phyloP scores from a whole-genome alignment of 30 jellyfish, hydroid and myxozoan species.

The Hydractinia symbiolongicarpus region DNA sequence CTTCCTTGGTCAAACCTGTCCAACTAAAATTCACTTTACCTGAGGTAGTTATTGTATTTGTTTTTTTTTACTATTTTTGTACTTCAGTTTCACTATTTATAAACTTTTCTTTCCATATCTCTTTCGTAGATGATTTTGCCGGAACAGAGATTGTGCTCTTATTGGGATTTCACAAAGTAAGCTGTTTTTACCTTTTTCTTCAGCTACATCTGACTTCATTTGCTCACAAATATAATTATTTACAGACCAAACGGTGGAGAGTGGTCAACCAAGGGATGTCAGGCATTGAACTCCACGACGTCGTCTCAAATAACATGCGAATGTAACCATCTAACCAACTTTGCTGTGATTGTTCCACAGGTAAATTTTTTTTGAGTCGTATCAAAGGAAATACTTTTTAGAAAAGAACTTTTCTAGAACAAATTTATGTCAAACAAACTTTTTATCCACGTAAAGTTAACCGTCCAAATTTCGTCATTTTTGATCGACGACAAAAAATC shows the following conservation, averaged over 20 bases:
- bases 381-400: no score
- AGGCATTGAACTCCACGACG: conserved; percentile 1
- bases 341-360: conserved; percentile 59
- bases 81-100: background rate
- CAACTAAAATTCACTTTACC: conserved; percentile 28
- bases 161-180: conserved; percentile 33
- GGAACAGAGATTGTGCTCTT: background rate
- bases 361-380: conserved; percentile 23
- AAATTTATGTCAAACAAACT: no score
- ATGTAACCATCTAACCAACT: conserved; percentile 77
- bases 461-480: no score
- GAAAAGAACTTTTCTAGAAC: no score
- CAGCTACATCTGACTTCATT: background rate
- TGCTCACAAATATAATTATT: background rate
- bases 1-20: conserved; percentile 41
- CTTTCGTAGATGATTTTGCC: background rate
- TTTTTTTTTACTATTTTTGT: background rate
- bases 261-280: conserved; percentile 81
- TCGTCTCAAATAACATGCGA: conserved; percentile 50
- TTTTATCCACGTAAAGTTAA: no score
- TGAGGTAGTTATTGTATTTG: conserved; percentile 25
- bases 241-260: conserved; percentile 52
- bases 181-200: background rate
- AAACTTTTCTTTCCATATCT: background rate
- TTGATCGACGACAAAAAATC: no score